Conservation (phyloP, 2,888 invertebrate genomes). For the Coleophora flavipennella region DNA sequence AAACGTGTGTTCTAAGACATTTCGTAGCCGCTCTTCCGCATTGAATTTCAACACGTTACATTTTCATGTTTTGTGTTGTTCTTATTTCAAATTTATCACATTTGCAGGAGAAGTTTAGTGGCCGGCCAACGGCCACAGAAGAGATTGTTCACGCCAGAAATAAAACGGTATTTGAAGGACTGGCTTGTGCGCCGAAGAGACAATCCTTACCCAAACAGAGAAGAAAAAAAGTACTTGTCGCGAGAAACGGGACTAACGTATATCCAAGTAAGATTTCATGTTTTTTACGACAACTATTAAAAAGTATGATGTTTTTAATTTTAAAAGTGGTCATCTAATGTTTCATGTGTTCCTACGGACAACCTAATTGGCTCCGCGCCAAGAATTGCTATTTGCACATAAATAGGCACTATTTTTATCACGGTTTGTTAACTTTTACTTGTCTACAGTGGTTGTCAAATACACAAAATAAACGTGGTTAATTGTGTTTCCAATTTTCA, state of each 20-base stretch:
- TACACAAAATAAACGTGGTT: too few relatives aligned
- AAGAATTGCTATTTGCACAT: conserved; percentile 66
- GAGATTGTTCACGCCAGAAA: conserved; percentile 84
- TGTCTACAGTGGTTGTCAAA: too few relatives aligned
- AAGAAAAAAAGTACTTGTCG: conserved; percentile 82
- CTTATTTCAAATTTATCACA: background rate
- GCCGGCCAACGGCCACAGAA: conserved; percentile 78
- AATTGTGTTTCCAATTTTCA: too few relatives aligned
- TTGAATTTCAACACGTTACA: background rate
- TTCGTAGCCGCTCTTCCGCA: conserved; percentile 14
- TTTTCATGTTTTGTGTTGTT: conserved; percentile 2
- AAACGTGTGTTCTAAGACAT: conserved; percentile 21
- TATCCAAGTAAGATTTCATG: conserved; percentile 74
- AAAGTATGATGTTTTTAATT: conserved; percentile 10
- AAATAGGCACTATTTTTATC: conserved; percentile 70
- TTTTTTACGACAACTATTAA: conserved; percentile 6
- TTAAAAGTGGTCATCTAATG: conserved; percentile 23
- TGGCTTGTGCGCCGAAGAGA: conserved; percentile 83
- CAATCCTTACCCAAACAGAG: conserved; percentile 84
- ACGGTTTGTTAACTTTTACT: conserved; percentile 35
- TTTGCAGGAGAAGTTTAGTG: conserved; percentile 68
- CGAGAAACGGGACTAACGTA: conserved; percentile 83
- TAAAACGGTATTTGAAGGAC: conserved; percentile 82
- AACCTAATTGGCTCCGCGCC: conserved; percentile 65
- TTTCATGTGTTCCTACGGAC: conserved; percentile 46